Evolutionary conservation across 1,140 invertebrate species (phyloP).

Genomic region (Pseudoatta argentina): DNA sequence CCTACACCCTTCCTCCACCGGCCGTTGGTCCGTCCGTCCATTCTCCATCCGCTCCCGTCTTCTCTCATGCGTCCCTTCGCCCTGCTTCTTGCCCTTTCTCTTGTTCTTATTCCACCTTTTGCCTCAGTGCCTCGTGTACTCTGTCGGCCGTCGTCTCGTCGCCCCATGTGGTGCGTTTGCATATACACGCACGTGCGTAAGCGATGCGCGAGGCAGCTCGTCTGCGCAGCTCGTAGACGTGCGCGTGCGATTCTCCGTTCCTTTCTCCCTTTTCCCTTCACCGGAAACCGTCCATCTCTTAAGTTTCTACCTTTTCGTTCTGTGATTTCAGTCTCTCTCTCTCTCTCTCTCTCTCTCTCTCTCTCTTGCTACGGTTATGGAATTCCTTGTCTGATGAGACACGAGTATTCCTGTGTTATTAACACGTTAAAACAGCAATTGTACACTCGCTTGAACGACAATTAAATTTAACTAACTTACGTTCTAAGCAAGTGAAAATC

Average conservation of each 20-base stretch:
- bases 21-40: not conserved
- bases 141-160: slow-evolving; percentile 71
- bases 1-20: slow-evolving; percentile 31
- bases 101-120: slow-evolving; percentile 59
- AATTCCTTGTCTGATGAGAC: slow-evolving; percentile 5
- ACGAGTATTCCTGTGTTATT: slow-evolving; percentile 6
- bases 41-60: not conserved
- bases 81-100: slow-evolving; percentile 3
- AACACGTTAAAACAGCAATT: slow-evolving; percentile 22
- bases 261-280: not conserved
- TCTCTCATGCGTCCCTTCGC: slow-evolving; percentile 20
- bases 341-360: no score
- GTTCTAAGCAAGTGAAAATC: not conserved
- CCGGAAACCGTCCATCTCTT: slow-evolving; percentile 2
- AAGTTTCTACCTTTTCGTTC: not conserved
- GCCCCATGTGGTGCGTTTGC: slow-evolving; percentile 77
- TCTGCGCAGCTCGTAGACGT: slow-evolving; percentile 50
- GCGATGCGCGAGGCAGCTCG: slow-evolving; percentile 47
- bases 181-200: slow-evolving; percentile 70
- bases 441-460: not conserved
- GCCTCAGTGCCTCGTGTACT: slow-evolving; percentile 40
- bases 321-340: no score
- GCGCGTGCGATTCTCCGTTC: slow-evolving; percentile 46
- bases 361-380: not conserved
- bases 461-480: not conserved